phyloP scores from a whole-genome alignment of 2,888 invertebrate genomes.

The Lepetodrilus schrolli region DNA sequence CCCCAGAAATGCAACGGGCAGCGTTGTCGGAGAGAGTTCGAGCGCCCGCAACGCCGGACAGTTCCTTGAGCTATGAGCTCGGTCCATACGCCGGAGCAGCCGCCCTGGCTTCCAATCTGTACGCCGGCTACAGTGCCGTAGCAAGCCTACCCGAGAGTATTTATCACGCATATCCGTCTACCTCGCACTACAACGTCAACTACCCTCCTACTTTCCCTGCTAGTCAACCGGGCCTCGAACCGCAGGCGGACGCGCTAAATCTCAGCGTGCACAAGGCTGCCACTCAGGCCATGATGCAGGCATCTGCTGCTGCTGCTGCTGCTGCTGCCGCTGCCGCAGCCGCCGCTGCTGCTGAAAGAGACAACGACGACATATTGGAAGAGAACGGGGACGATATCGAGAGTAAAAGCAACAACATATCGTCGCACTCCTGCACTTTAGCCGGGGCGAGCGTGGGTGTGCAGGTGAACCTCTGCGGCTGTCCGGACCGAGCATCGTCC shows the following conservation, averaged over 20 bases:
- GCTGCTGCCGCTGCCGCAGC: not conserved
- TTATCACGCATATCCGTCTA: conserved; percentile 33
- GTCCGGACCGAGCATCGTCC: not conserved
- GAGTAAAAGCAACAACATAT: not conserved
- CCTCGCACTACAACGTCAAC: conserved; percentile 20
- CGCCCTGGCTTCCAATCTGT: conserved; percentile 41
- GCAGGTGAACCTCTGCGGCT: conserved; percentile 57
- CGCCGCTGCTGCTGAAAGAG: not conserved
- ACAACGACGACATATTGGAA: not conserved
- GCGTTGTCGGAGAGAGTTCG: not conserved
- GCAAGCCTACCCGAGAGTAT: conserved; percentile 14
- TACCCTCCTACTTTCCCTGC: conserved; percentile 37
- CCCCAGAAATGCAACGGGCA: conserved; percentile 4
- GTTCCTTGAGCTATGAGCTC: conserved; percentile 28
- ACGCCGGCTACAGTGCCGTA: conserved; percentile 45
- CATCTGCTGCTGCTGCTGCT: not conserved
- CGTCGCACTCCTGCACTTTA: not conserved
- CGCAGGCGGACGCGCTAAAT: conserved; percentile 64
- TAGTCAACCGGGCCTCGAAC: conserved; percentile 56
- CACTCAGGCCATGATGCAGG: not conserved
- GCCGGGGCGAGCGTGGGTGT: conserved; percentile 36
- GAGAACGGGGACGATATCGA: not conserved
- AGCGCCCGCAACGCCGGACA: conserved; percentile 28
- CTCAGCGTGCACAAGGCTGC: conserved; percentile 48
- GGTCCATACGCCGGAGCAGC: conserved; percentile 32